Base-by-base conservation (phyloP, 2,888 invertebrate species). In the Lycocerus yunnanus region DNA sequence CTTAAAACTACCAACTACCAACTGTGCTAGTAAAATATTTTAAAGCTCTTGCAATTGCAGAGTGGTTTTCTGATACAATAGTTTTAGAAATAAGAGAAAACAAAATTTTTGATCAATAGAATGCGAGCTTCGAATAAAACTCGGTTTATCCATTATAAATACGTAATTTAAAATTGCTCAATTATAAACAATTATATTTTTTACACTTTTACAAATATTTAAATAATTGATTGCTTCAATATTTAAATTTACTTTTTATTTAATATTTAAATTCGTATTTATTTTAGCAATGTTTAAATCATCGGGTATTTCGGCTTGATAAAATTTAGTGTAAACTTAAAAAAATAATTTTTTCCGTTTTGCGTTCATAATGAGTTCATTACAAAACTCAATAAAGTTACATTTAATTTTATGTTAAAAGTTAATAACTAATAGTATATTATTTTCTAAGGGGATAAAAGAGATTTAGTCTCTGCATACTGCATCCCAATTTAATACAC, bases 31-130 rank as follows among this genome's bases (percentile, higher is more conserved):
- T 63, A 63, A 63, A 63, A 63, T 63, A 63, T 63, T 63, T 63
- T 63, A 63, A 63, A 63, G 61, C 61, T 63, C 61, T 18, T 63
- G 61, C 61, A 63, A 63, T 63, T 63, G 61, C 61, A 15, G 18
- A 63, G 15, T 63, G 61, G 61, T 63, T 63, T 63, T 20, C 61
- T 63, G 61, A 63, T 63, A 63, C 61, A 63, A 63, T 63, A 18
- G 16, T 63, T 63, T 63, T 18, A 11, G 20, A 63, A 63, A 63
- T n/a, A 63, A 63, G 18, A 18, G 18, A 61, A 63, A 18, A 63
- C n/a, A 63, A 63, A 63, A 63, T 63, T 18, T n/a, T 63, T 20
- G 61, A 63, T 63, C 61, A 20, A 63, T 63, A 63, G 61, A 63
- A 63, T 63, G 18, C 61, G 61, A 63, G 61, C 18, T 18, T 16